Percentiles rank a stretch among this genome's conserved stretches.
Conservation (phyloP, 53 echinoderm and acorn worm genomes). For the Paelopatides confundens region DNA sequence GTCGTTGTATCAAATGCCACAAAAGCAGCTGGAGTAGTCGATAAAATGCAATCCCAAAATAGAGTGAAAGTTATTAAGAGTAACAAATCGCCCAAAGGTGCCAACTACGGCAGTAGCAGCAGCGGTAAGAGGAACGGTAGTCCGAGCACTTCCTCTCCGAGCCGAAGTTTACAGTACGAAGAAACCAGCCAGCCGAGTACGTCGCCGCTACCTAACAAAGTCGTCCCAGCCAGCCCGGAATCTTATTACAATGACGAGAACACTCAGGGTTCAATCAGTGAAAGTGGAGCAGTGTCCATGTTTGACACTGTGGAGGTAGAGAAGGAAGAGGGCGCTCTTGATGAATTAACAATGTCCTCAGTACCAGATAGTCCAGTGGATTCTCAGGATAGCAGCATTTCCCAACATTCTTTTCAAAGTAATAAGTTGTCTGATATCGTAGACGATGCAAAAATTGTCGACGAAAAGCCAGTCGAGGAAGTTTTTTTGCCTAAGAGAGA, state of each 20-base stretch:
- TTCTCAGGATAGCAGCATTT: conserved; percentile 15
- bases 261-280: background rate
- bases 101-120: background rate
- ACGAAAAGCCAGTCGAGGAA: background rate
- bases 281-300: background rate
- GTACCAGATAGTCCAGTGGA: conserved; percentile 19
- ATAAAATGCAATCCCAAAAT: background rate
- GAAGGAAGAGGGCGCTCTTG: background rate
- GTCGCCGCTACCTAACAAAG: background rate
- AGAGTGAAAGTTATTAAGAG: background rate
- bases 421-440: conserved; percentile 1
- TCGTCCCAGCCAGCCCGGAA: background rate
- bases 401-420: conserved; percentile 5
- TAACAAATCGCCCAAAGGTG: conserved; percentile 24
- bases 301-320: background rate
- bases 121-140: background rate
- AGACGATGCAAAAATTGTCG: background rate
- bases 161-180: background rate
- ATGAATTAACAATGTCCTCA: conserved; percentile 29
- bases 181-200: background rate
- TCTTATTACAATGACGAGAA: background rate
- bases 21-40: background rate
- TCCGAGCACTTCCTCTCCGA: background rate
- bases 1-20: conserved; percentile 15
- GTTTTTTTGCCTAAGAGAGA: conserved; percentile 42